Conservation (phyloP, 2,113 vertebrate species). For the Phylloscopus whistleri region DNA sequence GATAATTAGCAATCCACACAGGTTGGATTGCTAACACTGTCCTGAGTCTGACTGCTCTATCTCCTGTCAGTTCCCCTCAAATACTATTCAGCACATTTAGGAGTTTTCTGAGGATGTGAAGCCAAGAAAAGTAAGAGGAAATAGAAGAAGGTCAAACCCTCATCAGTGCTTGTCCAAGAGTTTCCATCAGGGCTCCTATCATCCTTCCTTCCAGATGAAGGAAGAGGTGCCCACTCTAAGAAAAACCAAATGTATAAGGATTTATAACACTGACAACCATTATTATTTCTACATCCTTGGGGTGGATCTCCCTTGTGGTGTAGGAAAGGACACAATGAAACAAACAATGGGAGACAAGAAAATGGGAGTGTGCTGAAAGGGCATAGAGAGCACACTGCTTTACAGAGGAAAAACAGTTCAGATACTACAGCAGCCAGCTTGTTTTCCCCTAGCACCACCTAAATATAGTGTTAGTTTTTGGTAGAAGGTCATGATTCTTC, state of each 20-base stretch:
- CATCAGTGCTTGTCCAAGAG: background rate
- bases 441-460: background rate
- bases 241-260: background rate
- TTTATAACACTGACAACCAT: background rate
- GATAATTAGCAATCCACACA: background rate
- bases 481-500: background rate
- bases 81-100: background rate
- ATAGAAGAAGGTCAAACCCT: background rate
- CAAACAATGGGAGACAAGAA: background rate
- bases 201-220: background rate
- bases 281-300: background rate
- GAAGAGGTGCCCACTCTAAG: background rate
- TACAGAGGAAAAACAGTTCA: background rate
- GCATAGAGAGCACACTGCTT: background rate
- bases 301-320: background rate
- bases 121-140: background rate
- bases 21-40: background rate
- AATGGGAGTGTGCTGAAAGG: background rate
- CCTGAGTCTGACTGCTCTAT: background rate
- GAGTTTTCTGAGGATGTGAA: background rate
- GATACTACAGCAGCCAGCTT: background rate
- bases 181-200: background rate
- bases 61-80: background rate
- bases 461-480: background rate
- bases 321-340: background rate